Base-by-base conservation (phyloP, 2,888 invertebrate genomes). In the Frankliniella intonsa region DNA sequence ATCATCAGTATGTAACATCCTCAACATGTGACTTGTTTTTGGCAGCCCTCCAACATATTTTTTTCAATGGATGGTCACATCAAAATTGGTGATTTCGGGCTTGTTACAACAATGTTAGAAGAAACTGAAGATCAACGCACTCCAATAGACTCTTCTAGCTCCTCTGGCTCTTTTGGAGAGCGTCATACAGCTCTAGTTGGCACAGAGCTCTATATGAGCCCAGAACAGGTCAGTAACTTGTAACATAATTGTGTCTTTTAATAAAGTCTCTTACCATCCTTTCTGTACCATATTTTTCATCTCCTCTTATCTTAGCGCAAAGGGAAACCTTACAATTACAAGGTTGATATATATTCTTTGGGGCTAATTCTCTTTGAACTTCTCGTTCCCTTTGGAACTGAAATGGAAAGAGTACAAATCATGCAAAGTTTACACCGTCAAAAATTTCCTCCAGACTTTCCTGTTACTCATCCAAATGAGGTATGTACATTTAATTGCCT, bases 61-160 rank as follows among this genome's bases (percentile, higher is more conserved):
- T 98, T 99, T 88, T 95, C 97, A 0, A 90, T 93, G 84, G 96
- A 97, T 87, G 95, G 95, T 0, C 91, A 92, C 86, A 93, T 99
- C 12, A 99, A 99, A 90, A 95, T 99, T 82, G 99, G 99, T 0
- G 99, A 99, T 89, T 99, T 99, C 89, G 99, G 99, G 0, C 91
- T 99, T n/a, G 99, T 97, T 17, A 98, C 98, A 8, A 93, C 94
- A 38, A 94, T 95, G 91, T 90, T 91, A 80, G 93, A 93, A 85
- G 90, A 89, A 50, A 85, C 85, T 25, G 86, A 85, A 19, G 84
- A 84, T 14, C 80, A 81, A 51, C 82, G 83, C 38, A 84, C 82
- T 0, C 81, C 82, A 7, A 62, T 83, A 49, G 76, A 79, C 80
- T 79, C 80, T 14, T 81, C 83, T n/a, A 81, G 80, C 25, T 83